Percentiles rank a stretch among this genome's conserved stretches.
phyloP scores from a whole-genome alignment of 2,888 invertebrate species.

The Isoperla grammatica region DNA sequence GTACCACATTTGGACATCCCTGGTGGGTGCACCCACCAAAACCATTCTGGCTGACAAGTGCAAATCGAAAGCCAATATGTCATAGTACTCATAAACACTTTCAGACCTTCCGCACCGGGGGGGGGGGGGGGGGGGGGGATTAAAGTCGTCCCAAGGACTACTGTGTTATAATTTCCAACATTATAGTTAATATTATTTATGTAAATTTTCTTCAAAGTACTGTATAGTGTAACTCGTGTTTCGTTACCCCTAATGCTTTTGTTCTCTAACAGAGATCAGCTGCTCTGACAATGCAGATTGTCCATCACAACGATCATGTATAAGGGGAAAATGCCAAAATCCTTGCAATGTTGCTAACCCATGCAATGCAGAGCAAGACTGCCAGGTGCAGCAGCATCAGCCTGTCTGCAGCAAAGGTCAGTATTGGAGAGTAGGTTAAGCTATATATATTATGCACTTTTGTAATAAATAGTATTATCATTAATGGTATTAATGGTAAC shows the following conservation, averaged over 20 bases:
- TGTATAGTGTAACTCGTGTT: too few relatives aligned
- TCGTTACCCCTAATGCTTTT: neutral
- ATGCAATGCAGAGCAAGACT: conserved; percentile 68
- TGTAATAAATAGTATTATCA: neutral
- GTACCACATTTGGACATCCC: too few relatives aligned
- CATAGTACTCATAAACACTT: too few relatives aligned
- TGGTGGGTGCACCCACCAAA: too few relatives aligned
- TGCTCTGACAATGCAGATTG: conserved; percentile 78
- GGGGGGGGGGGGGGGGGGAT: too few relatives aligned
- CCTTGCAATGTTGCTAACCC: conserved; percentile 73
- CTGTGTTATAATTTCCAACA: too few relatives aligned
- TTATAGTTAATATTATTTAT: too few relatives aligned
- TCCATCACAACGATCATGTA: conserved; percentile 68
- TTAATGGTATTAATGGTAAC: neutral
- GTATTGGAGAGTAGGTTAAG: conserved; percentile 7
- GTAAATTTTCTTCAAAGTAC: too few relatives aligned
- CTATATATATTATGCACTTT: neutral
- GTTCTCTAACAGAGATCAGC: conserved; percentile 57
- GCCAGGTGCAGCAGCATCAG: conserved; percentile 75
- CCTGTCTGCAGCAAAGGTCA: conserved; percentile 77
- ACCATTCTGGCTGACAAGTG: too few relatives aligned
- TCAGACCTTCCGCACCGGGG: too few relatives aligned
- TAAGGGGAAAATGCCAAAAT: conserved; percentile 71
- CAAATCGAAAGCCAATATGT: too few relatives aligned
- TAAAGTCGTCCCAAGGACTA: too few relatives aligned